phyloP scores from a whole-genome alignment of 2,797 vertebrate genomes.

The Girardinus metallicus region DNA sequence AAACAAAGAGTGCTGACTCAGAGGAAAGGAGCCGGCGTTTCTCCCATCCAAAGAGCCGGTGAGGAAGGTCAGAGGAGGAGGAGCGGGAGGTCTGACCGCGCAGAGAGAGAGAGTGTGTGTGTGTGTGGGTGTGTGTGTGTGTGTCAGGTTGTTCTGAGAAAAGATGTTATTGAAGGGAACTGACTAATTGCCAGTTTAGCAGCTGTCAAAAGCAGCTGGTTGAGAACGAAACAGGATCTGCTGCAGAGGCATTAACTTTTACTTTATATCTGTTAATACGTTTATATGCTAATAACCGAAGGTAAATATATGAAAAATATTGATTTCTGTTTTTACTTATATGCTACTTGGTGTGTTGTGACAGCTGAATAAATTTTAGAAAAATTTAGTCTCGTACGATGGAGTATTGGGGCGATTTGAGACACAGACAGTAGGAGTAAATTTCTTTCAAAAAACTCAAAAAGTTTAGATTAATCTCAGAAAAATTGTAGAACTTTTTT shows the following conservation, averaged over 20 bases:
- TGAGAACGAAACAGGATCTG: neutral
- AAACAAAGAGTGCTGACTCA: constrained; percentile 66
- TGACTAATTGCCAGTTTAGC: constrained; percentile 54
- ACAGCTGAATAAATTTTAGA: neutral
- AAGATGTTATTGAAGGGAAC: constrained; percentile 31
- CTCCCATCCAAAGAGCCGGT: constrained; percentile 55
- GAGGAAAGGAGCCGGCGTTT: constrained; percentile 57
- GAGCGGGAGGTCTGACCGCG: constrained; percentile 24
- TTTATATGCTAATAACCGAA: neutral
- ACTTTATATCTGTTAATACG: neutral
- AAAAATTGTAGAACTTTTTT: no score
- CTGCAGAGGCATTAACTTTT: neutral
- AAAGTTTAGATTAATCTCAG: no score
- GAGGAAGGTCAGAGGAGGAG: constrained; percentile 64
- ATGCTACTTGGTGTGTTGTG: neutral
- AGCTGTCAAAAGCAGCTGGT: constrained; percentile 39
- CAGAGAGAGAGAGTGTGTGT: neutral
- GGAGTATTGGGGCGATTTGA: no score
- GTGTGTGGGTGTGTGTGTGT: constrained; percentile 1
- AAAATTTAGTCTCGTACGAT: no score
- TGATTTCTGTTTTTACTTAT: neutral
- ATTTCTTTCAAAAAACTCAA: no score
- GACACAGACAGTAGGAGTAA: no score
- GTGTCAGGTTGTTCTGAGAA: constrained; percentile 31
- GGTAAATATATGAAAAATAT: neutral